Evolutionary conservation across 2,797 vertebrate species (phyloP).

Genomic region (Masticophis lateralis): DNA sequence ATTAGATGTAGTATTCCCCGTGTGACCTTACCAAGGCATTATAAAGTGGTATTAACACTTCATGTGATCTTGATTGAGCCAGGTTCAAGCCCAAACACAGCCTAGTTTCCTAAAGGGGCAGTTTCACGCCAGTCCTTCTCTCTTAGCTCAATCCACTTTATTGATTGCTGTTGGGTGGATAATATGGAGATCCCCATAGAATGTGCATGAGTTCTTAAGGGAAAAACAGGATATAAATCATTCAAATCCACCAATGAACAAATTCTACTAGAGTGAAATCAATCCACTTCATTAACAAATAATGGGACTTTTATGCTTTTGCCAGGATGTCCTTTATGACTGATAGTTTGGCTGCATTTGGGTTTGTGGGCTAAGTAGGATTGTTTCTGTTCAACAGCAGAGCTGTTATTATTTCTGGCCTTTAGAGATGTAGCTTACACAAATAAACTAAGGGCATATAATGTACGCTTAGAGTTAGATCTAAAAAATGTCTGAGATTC

Average conservation of each 20-base stretch:
- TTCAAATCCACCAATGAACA: background rate
- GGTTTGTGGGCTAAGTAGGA: background rate
- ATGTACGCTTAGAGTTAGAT: background rate
- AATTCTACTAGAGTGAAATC: background rate
- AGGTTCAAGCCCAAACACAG: background rate
- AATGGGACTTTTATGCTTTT: background rate
- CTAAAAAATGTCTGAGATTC: background rate
- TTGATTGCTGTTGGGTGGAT: background rate
- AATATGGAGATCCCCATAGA: background rate
- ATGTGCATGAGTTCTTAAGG: background rate
- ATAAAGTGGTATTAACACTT: no score
- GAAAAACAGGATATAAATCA: background rate
- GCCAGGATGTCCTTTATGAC: background rate
- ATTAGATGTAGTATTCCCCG: no score
- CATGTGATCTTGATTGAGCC: no score
- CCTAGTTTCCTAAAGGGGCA: background rate
- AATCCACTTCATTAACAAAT: background rate
- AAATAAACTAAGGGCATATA: background rate
- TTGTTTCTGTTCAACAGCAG: background rate
- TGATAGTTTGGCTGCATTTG: background rate
- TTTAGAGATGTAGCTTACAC: background rate
- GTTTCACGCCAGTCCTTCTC: background rate
- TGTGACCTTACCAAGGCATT: no score
- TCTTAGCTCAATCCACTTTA: background rate
- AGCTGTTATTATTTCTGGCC: background rate